These are phyloP conservation scores for Lasioglossum zephyrum DNA, from an alignment of 2,888 invertebrate species.

Conservation along the genomic window DNA sequence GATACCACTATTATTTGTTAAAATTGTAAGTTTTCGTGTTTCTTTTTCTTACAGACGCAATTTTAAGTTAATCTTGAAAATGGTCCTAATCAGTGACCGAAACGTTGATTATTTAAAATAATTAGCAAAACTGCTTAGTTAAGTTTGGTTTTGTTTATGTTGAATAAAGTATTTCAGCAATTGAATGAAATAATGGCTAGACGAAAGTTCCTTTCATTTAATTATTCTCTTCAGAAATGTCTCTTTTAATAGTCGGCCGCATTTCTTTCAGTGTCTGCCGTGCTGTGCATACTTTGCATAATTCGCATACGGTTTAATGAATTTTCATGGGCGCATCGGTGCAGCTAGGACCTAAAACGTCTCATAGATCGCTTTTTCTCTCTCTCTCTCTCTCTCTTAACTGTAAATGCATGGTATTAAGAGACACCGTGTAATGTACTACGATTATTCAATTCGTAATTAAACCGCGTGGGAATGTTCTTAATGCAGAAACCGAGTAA, in stretches of 20 bases:
- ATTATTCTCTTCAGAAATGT: not conserved
- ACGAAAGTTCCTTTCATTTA: not conserved
- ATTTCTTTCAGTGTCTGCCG: not conserved
- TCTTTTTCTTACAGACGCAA: no score
- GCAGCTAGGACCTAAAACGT: not conserved
- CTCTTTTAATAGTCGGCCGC: not conserved
- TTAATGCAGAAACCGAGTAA: not conserved
- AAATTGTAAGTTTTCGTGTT: no score
- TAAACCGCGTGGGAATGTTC: not conserved
- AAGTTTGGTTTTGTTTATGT: no score
- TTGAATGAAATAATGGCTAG: not conserved
- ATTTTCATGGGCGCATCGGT: not conserved
- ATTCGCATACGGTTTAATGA: not conserved
- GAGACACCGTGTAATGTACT: not conserved
- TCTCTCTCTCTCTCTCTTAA: not conserved
- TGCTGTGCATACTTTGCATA: not conserved
- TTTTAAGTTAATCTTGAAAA: no score
- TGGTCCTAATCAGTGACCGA: no score
- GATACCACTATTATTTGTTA: no score
- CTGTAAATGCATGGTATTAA: not conserved
- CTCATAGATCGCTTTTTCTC: not conserved
- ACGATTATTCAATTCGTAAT: not conserved
- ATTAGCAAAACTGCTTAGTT: no score
- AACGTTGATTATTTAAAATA: no score
- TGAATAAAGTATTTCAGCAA: no score